phyloP scores from a whole-genome alignment of 2,888 invertebrate genomes.

The Ceratothoa steindachneri region DNA sequence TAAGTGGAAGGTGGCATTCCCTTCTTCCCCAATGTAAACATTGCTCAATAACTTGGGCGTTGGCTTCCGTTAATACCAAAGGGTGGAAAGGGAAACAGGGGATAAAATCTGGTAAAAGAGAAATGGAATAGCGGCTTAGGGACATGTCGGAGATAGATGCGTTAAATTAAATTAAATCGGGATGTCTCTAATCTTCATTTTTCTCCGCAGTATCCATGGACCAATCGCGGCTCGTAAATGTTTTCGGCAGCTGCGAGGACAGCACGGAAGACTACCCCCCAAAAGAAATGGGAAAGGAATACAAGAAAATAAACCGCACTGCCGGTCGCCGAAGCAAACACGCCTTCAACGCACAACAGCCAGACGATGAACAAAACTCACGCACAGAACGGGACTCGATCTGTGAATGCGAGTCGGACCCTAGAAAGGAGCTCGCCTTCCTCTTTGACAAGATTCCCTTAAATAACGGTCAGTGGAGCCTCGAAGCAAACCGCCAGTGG shows the following conservation, averaged over 20 bases:
- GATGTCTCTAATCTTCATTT: too few relatives aligned
- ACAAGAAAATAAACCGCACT: constrained; percentile 15
- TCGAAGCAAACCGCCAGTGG: constrained; percentile 7
- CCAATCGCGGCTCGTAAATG: constrained; percentile 25
- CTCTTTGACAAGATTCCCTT: constrained; percentile 22
- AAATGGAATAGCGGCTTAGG: too few relatives aligned
- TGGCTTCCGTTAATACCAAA: too few relatives aligned
- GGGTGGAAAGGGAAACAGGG: too few relatives aligned
- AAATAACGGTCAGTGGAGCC: constrained; percentile 12
- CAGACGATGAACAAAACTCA: background rate
- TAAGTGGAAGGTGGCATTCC: too few relatives aligned
- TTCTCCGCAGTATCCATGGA: constrained; percentile 36
- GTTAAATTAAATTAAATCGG: too few relatives aligned
- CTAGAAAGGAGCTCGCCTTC: constrained; percentile 15
- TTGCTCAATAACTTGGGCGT: too few relatives aligned
- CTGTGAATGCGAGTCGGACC: background rate
- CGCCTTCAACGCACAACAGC: constrained; percentile 9
- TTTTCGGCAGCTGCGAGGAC: constrained; percentile 11
- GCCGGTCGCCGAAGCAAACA: constrained; percentile 28
- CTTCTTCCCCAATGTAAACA: too few relatives aligned
- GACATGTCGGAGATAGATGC: too few relatives aligned
- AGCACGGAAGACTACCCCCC: constrained; percentile 17
- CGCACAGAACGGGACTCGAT: background rate
- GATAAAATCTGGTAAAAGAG: too few relatives aligned
- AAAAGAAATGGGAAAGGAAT: constrained; percentile 13